Conservation (phyloP, 2,888 invertebrate species). For the Celastrina argiolus region DNA sequence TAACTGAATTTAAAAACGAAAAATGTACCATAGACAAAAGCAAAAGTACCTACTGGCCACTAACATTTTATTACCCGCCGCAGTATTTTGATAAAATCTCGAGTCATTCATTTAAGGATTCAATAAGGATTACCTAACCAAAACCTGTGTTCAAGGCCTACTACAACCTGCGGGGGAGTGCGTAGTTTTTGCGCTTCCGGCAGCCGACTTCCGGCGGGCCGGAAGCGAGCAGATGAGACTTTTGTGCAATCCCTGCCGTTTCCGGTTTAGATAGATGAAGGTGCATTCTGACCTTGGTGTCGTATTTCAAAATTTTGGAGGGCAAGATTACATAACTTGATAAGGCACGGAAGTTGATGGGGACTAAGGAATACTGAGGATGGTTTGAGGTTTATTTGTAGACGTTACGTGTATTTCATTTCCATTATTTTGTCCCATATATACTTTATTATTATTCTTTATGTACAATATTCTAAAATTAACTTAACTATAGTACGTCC, state of each 20-base stretch:
- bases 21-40: too few relatives aligned
- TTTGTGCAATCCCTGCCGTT: slow-evolving; percentile 53
- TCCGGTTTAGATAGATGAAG: slow-evolving; percentile 52
- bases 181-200: slow-evolving; percentile 53
- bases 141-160: slow-evolving; percentile 18
- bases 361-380: too few relatives aligned
- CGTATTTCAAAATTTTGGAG: slow-evolving; percentile 44
- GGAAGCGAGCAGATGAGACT: slow-evolving; percentile 64
- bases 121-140: slow-evolving; percentile 2
- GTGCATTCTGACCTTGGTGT: slow-evolving; percentile 70
- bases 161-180: slow-evolving; percentile 52
- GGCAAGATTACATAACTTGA: slow-evolving; percentile 43
- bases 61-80: neutral
- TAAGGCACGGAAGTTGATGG: slow-evolving; percentile 29
- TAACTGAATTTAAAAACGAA: too few relatives aligned
- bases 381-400: too few relatives aligned
- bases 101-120: slow-evolving; percentile 24
- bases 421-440: too few relatives aligned
- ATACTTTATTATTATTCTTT: too few relatives aligned
- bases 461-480: too few relatives aligned
- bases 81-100: slow-evolving; percentile 1
- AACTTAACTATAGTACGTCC: too few relatives aligned
- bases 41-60: too few relatives aligned
- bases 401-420: too few relatives aligned
- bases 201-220: slow-evolving; percentile 52